Evolutionary conservation across 2,888 invertebrate genomes (phyloP), one percentile per base, ranked within the genome.

Genomic region (Tetragnatha montana): DNA sequence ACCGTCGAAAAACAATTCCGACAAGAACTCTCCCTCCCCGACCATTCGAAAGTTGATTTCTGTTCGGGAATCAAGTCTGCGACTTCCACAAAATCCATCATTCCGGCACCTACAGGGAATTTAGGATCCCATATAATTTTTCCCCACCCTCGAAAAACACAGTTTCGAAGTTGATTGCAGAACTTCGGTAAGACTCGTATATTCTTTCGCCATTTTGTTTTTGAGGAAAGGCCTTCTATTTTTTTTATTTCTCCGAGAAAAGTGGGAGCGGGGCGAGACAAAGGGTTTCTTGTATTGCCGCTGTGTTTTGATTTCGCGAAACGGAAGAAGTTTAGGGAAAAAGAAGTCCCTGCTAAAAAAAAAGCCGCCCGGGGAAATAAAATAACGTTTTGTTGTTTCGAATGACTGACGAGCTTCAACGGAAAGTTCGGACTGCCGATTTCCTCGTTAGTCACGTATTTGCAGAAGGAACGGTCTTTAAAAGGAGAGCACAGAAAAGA

Each of bases 31-130:
- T 81, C 60, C 35, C 19, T 35, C 51, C 60, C 21, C 50, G 51
- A 82, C 60, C 51, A 35, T 35, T 51, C 21, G 49, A 76, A 84
- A 84, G 68, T 76, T 82, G 68, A 76, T 76, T 75, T 84, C 68
- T 7, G 75, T 47, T 76, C 47, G 0, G 69, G 75, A 84, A 84
- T 84, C 76, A 75, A 35, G 83, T 84, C 69, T 84, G 2, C 2
- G 75, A 84, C 69, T 84, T 74, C 19, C 75, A 47, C 47, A 69
- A 76, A 84, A 84, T 84, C 83, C 69, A 84, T 84, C 83, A 84
- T 84, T 84, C 68, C 49, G 17, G 35, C 83, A 84, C 83, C 83
- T 84, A 84, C 69, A 60, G 83, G 76, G 83, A 84, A 84, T 84
- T 84, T 84, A 84, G 83, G 68, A 69, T 76, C 68, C 60, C 83